Percentiles rank a stretch among this genome's conserved stretches.
Conservation (phyloP, 2,888 invertebrate species). For the Athripsodes cinereus region DNA sequence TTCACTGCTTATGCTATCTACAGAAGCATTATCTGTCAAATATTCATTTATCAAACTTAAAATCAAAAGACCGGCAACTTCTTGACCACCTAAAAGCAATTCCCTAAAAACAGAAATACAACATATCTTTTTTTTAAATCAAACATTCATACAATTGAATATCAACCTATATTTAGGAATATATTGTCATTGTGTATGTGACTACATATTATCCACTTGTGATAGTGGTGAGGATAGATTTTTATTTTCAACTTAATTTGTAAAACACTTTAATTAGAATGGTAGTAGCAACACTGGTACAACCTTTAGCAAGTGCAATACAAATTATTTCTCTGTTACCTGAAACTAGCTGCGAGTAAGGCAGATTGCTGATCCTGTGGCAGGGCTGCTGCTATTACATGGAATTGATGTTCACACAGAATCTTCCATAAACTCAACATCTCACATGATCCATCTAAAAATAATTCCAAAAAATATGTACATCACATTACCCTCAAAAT, state of each 20-base stretch:
- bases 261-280: too few relatives aligned
- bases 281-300: too few relatives aligned
- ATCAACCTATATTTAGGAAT: not conserved
- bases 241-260: too few relatives aligned
- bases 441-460: slow-evolving; percentile 70
- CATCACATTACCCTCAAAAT: too few relatives aligned
- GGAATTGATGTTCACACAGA: slow-evolving; percentile 86
- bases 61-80: slow-evolving; percentile 60
- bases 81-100: slow-evolving; percentile 71
- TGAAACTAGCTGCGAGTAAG: slow-evolving; percentile 57
- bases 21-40: slow-evolving; percentile 90
- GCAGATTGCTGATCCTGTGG: slow-evolving; percentile 60
- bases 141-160: not conserved
- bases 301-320: too few relatives aligned
- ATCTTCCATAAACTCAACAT: slow-evolving; percentile 91
- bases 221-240: too few relatives aligned
- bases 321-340: too few relatives aligned
- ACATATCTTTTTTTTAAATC: too few relatives aligned
- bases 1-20: slow-evolving; percentile 83
- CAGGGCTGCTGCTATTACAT: slow-evolving; percentile 65
- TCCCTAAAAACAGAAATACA: slow-evolving; percentile 47
- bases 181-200: not conserved
- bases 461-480: too few relatives aligned
- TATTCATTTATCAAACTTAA: slow-evolving; percentile 86
- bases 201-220: too few relatives aligned